These are phyloP conservation scores for Malurus elegans DNA, from an alignment of 2,113 vertebrate genomes.

Conservation along the genomic window DNA sequence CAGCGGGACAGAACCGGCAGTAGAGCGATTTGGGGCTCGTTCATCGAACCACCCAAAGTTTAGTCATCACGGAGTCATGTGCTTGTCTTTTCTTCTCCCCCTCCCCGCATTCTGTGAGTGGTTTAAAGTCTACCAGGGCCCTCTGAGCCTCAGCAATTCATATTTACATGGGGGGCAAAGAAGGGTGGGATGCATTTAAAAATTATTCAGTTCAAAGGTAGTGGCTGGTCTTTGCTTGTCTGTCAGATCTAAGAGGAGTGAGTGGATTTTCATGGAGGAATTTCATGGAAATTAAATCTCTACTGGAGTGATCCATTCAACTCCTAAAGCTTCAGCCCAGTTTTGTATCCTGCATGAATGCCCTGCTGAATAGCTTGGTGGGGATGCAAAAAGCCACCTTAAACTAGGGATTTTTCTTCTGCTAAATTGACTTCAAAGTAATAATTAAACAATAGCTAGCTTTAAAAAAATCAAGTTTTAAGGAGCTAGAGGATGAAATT, in stretches of 20 bases:
- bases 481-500: not conserved
- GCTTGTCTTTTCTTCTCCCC: not conserved
- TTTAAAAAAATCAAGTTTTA: not conserved
- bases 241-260: slow-evolving; percentile 33
- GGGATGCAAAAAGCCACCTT: slow-evolving; percentile 63
- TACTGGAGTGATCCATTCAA: slow-evolving; percentile 52
- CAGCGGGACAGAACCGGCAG: not conserved
- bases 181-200: slow-evolving; percentile 2
- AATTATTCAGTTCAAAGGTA: slow-evolving; percentile 37
- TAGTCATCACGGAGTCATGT: not conserved
- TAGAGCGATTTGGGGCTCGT: rapidly evolving
- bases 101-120: not conserved
- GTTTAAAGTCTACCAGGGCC: not conserved
- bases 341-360: slow-evolving; percentile 61
- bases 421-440: slow-evolving; percentile 62
- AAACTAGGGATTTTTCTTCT: slow-evolving; percentile 38
- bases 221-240: slow-evolving; percentile 24
- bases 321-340: slow-evolving; percentile 41
- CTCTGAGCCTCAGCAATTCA: not conserved
- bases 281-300: slow-evolving; percentile 67
- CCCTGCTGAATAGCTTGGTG: slow-evolving; percentile 57
- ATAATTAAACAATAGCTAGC: slow-evolving; percentile 55
- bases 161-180: not conserved
- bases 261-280: slow-evolving; percentile 57
- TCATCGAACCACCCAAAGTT: not conserved